Conservation (phyloP, 2,113 vertebrate genomes). For the Dromaius novaehollandiae region DNA sequence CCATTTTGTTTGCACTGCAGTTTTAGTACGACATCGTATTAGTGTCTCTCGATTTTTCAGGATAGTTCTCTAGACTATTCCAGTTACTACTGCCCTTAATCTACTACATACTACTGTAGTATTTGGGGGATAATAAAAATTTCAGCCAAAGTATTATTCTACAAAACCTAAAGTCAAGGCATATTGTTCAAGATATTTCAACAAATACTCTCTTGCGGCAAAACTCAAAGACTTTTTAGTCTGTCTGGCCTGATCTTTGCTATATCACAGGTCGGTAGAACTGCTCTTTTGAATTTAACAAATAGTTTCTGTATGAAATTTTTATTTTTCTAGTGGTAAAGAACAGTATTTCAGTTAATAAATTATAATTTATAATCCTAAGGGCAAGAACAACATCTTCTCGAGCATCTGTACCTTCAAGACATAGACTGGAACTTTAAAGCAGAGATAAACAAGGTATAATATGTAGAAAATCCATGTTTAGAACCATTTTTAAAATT, state of each 20-base stretch:
- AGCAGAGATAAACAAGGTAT: background rate
- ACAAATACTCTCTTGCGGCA: background rate
- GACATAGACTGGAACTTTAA: background rate
- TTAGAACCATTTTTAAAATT: background rate
- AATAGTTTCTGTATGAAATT: background rate
- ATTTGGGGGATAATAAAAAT: background rate
- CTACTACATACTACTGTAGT: background rate
- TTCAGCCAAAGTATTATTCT: background rate
- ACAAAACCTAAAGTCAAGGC: background rate
- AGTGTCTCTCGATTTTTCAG: background rate
- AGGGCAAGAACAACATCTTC: background rate
- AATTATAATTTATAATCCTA: background rate
- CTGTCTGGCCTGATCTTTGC: background rate
- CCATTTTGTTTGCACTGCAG: background rate
- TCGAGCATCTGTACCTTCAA: background rate
- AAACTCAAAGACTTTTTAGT: background rate
- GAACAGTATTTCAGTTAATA: background rate
- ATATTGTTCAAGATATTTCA: background rate
- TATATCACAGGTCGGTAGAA: background rate
- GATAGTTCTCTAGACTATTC: background rate
- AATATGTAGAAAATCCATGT: background rate
- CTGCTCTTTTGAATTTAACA: background rate
- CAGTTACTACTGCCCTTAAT: background rate
- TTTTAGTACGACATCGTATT: background rate
- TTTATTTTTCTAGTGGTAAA: background rate